Evolutionary conservation across 1,140 invertebrate species (phyloP), one percentile per base, ranked within the genome.

Genomic region (Cyrtorhinus lividipennis): DNA sequence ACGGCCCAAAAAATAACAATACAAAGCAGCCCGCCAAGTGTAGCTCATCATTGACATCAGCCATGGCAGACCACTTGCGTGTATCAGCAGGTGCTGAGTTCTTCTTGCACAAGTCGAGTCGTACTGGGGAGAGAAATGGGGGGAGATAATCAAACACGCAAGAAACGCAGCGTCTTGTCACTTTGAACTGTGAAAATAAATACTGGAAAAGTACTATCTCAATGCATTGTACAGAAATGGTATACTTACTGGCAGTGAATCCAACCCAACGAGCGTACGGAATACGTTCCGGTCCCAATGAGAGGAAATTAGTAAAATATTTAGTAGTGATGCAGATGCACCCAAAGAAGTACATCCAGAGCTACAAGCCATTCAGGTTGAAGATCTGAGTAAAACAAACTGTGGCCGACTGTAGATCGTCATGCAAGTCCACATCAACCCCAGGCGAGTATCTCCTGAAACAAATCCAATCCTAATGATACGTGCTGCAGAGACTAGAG

Each of bases 231-330:
- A 44, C n/a, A 44, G n/a, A 44, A n/a, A 44, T 44, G n/a, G n/a
- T 10, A 44, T n/a, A 53, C 84, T 81, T 83, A 92, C 88, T 95
- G 71, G 92, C 92, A 67, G 89, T 87, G 77, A 96, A 95, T 70
- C 93, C 93, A 66, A 95, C 87, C 92, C 92, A 95, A 72, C 92
- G 77, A 2, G 92, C 92, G 79, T 92, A 93, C 1, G 89, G 87
- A 67, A 95, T 85, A 93, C 87, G 75, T 90, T 87, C 58, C 87
- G 77, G 73, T 92, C 90, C 87, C 92, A 95, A 69, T 90, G 88
- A 24, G 92, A 94, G 15, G 88, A 84, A 13, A 85, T 84, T 22
- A 95, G 74, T 12, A 95, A 74, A 67, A 94, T 88, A 57, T 1
- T 92, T 95, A 2, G 87, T 88, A 0, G 91, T 93, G 60, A 95